Conservation (phyloP, 2,888 invertebrate genomes). For the Brachyptera risi region DNA sequence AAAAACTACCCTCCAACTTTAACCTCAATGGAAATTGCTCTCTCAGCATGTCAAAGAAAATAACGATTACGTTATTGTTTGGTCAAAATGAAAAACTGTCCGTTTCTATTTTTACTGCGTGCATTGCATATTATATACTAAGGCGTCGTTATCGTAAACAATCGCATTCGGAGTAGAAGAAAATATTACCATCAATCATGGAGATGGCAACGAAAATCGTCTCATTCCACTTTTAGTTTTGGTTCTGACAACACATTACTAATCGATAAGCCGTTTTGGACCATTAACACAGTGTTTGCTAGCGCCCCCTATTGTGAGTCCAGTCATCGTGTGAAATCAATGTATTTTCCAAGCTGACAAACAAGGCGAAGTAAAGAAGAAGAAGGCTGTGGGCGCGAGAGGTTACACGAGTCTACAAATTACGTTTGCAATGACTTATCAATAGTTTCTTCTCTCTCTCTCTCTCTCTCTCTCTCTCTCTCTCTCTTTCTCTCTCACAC, state of each 20-base stretch:
- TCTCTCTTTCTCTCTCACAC: not conserved
- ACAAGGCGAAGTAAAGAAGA: not conserved
- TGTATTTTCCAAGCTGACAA: constrained; percentile 8
- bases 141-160: constrained; percentile 5
- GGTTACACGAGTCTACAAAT: not conserved
- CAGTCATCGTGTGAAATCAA: constrained; percentile 21
- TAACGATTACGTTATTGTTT: not conserved
- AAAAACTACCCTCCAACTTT: not conserved
- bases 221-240: constrained; percentile 5
- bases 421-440: constrained; percentile 1
- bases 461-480: too few relatives aligned
- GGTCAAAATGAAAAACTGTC: not conserved
- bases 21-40: too few relatives aligned
- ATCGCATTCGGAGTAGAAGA: constrained; percentile 12
- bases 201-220: constrained; percentile 2
- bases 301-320: not conserved
- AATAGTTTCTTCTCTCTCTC: not conserved
- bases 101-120: not conserved
- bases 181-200: constrained; percentile 22
- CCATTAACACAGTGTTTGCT: constrained; percentile 19
- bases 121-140: not conserved
- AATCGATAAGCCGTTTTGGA: constrained; percentile 22
- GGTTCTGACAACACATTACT: constrained; percentile 18
- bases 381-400: constrained; percentile 5
- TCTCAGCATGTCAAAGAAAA: not conserved